Percentiles rank a stretch among this genome's conserved stretches.
Conservation (phyloP, 2,113 vertebrate genomes). For the Cricetomys ansorgei region DNA sequence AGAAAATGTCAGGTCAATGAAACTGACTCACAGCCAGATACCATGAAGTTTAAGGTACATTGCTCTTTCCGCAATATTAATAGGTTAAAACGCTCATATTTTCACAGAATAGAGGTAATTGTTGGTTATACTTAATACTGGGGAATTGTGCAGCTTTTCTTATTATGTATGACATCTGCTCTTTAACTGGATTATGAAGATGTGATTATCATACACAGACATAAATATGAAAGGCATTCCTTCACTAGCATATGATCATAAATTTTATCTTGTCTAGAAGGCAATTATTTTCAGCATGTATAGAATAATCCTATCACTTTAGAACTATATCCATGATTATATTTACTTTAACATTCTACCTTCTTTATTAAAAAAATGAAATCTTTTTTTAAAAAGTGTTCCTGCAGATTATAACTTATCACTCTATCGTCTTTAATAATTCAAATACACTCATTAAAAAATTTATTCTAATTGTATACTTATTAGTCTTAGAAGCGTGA, state of each 20-base stretch:
- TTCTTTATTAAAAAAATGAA: not conserved
- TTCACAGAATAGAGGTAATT: not conserved
- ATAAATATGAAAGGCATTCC: not conserved
- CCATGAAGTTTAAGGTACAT: not conserved
- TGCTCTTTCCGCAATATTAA: not conserved
- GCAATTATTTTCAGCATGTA: not conserved
- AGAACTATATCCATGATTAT: not conserved
- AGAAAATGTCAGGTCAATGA: not conserved
- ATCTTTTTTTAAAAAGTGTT: too few species aligned
- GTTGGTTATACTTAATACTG: not conserved
- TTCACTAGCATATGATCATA: not conserved
- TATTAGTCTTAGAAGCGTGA: not conserved
- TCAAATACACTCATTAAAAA: not conserved
- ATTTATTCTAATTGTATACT: not conserved
- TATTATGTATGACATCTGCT: not conserved
- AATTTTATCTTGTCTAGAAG: not conserved
- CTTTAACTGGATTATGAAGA: not conserved
- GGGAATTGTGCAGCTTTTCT: not conserved
- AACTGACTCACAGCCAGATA: not conserved
- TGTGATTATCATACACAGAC: not conserved
- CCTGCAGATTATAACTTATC: not conserved
- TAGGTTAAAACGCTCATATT: not conserved
- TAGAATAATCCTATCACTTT: not conserved
- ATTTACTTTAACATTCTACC: not conserved
- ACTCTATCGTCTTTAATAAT: not conserved